Percentiles rank a stretch among this genome's conserved stretches.
These are phyloP conservation scores for Scopus umbretta DNA, from an alignment of 2,113 vertebrate genomes.

Conservation along the genomic window DNA sequence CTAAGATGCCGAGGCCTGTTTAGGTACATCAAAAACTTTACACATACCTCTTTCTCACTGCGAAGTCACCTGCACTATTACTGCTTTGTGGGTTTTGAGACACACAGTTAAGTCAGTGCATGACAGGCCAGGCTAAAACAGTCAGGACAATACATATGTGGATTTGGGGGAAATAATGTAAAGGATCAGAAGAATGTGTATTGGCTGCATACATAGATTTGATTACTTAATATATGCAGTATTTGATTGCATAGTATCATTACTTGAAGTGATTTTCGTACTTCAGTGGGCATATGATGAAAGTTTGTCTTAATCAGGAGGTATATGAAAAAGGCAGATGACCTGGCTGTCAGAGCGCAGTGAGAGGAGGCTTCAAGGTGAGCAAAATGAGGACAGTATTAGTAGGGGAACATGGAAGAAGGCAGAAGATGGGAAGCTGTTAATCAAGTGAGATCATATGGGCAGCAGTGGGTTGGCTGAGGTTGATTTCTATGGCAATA, in stretches of 20 bases:
- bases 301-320: not conserved
- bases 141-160: too few species aligned
- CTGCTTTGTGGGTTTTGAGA: not conserved
- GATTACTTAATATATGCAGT: accelerated
- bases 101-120: not conserved
- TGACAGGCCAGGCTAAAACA: not conserved
- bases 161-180: not conserved
- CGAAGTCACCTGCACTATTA: not conserved
- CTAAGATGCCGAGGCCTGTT: not conserved
- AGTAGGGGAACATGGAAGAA: not conserved
- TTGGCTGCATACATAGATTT: not conserved
- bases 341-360: not conserved
- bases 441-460: not conserved
- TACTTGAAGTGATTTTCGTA: not conserved
- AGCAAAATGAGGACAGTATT: not conserved
- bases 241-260: not conserved
- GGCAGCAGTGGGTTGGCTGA: not conserved
- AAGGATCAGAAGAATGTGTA: not conserved
- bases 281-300: not conserved
- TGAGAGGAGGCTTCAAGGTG: not conserved
- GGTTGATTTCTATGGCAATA: not conserved
- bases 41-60: not conserved
- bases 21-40: not conserved
- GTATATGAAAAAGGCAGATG: not conserved
- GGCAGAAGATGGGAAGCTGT: not conserved